Percentiles rank a stretch among this genome's conserved stretches.
These are phyloP conservation scores for Agonum fuliginosum DNA, from an alignment of 2,888 invertebrate genomes.

Conservation along the genomic window DNA sequence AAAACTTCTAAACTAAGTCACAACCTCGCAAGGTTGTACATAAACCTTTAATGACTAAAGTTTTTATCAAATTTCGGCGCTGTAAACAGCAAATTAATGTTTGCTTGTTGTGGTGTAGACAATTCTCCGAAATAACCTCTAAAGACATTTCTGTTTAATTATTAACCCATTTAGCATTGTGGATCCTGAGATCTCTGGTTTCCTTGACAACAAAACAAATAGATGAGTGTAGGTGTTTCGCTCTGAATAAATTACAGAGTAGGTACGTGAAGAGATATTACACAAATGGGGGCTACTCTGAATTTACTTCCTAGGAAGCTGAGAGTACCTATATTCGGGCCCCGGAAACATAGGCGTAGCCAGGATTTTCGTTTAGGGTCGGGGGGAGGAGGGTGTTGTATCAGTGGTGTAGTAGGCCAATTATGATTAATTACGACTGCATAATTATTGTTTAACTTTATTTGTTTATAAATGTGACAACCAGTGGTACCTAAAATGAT, in stretches of 20 bases:
- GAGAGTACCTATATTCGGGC: too few relatives aligned
- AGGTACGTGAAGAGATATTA: neutral
- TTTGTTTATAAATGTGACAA: too few relatives aligned
- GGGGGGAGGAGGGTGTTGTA: too few relatives aligned
- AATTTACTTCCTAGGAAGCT: too few relatives aligned
- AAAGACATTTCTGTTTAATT: neutral
- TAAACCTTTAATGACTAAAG: neutral
- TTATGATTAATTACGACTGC: too few relatives aligned
- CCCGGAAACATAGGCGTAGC: too few relatives aligned
- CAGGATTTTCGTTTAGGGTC: too few relatives aligned
- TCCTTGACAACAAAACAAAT: conserved; percentile 1
- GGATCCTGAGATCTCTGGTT: neutral
- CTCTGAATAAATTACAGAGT: neutral
- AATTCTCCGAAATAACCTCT: neutral
- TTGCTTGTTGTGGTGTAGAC: neutral
- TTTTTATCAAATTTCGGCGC: neutral
- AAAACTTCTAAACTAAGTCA: neutral
- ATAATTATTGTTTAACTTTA: too few relatives aligned
- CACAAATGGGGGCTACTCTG: too few relatives aligned
- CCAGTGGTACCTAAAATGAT: too few relatives aligned
- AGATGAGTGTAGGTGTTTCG: neutral
- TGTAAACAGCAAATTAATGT: neutral
- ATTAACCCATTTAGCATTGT: neutral
- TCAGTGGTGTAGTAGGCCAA: too few relatives aligned
- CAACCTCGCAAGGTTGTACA: neutral